phyloP scores from a whole-genome alignment of 1,140 invertebrate species.

The Aplysia californica region DNA sequence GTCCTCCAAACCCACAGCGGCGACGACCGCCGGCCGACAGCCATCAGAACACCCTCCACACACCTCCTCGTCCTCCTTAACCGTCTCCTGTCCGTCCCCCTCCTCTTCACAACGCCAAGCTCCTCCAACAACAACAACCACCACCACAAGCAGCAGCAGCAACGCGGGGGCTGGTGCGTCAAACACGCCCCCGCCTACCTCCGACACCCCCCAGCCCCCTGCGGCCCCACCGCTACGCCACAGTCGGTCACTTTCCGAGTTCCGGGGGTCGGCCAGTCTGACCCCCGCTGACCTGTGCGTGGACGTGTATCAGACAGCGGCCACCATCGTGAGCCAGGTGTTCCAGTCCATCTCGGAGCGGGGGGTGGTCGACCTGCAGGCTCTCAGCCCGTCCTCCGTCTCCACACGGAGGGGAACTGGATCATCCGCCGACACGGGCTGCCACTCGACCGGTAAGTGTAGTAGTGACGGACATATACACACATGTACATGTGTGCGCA shows the following conservation, averaged over 20 bases:
- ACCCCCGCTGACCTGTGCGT: not conserved
- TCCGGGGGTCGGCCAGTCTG: not conserved
- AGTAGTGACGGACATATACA: too few species aligned
- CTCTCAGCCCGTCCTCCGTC: not conserved
- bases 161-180: not conserved
- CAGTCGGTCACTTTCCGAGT: not conserved
- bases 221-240: not conserved
- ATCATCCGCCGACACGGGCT: not conserved
- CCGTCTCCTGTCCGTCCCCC: not conserved
- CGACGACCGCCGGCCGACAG: too few species aligned
- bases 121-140: not conserved
- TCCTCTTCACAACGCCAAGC: not conserved
- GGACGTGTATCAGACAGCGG: conserved; percentile 30
- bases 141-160: not conserved
- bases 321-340: conserved; percentile 36
- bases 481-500: too few species aligned
- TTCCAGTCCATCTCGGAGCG: conserved; percentile 20
- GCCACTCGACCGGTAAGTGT: conserved; percentile 2
- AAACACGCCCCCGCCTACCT: not conserved
- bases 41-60: too few species aligned
- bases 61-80: not conserved
- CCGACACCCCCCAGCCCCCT: not conserved
- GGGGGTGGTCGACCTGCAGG: not conserved
- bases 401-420: not conserved
- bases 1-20: too few species aligned